Percentiles rank a stretch among this genome's conserved stretches.
Conservation (phyloP, 2,888 invertebrate genomes). For the Amphimallon solstitiale region DNA sequence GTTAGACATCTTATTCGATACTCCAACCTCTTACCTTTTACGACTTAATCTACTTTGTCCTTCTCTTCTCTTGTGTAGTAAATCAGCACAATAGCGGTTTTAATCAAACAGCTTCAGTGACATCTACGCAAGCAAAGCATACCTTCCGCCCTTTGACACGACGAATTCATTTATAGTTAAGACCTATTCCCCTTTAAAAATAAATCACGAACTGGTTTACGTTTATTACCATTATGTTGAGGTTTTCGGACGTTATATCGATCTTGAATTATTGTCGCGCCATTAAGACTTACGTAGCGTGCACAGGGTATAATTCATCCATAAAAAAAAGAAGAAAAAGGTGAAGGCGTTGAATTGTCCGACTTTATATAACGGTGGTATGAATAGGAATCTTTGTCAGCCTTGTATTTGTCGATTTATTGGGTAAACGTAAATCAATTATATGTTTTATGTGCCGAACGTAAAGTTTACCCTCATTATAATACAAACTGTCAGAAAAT, state of each 20-base stretch:
- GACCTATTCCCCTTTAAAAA: neutral
- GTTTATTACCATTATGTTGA: neutral
- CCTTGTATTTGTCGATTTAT: no score
- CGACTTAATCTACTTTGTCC: neutral
- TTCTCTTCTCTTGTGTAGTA: neutral
- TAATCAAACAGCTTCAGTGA: neutral
- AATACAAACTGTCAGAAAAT: no score
- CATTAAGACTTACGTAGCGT: no score
- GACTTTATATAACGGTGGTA: no score
- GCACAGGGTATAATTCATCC: no score
- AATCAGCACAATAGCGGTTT: conserved; percentile 1
- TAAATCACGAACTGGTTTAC: neutral
- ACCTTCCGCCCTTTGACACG: neutral
- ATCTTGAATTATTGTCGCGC: neutral
- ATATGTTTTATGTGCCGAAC: no score
- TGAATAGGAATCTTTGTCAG: no score
- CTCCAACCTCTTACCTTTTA: neutral
- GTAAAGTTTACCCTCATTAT: no score
- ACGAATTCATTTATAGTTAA: conserved; percentile 4
- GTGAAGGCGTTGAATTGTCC: no score
- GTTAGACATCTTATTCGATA: no score
- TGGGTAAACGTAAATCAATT: no score
- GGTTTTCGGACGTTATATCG: neutral
- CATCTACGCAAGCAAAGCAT: neutral
- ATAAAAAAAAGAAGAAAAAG: no score